These are phyloP conservation scores for Plectropomus leopardus DNA, from an alignment of 2,113 vertebrate species.

Conservation along the genomic window DNA sequence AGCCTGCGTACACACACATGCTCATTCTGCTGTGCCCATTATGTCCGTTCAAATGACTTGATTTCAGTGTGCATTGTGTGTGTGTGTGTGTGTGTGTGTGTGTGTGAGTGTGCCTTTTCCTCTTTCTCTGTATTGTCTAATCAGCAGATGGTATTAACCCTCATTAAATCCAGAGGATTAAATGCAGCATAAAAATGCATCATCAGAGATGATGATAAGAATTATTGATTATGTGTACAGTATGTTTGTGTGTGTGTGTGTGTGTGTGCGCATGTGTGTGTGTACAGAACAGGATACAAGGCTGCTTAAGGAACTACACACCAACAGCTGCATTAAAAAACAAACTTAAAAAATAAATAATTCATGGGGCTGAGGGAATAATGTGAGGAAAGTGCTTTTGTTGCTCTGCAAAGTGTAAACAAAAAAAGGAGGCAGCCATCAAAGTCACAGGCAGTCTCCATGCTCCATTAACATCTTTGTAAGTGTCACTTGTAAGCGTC, in stretches of 20 bases:
- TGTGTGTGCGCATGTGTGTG: background rate
- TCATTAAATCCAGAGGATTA: conserved; percentile 36
- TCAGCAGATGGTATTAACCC: conserved; percentile 51
- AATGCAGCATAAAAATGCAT: conserved; percentile 39
- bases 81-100: conserved; percentile 3
- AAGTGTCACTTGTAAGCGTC: conserved; percentile 40
- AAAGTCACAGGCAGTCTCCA: conserved; percentile 34
- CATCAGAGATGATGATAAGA: conserved; percentile 23
- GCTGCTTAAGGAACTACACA: conserved; percentile 16
- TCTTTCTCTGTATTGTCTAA: conserved; percentile 43
- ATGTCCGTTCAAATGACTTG: conserved; percentile 56
- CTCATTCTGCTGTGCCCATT: conserved; percentile 44
- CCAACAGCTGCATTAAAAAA: conserved; percentile 30
- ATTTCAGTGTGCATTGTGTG: conserved; percentile 6
- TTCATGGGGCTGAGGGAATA: background rate
- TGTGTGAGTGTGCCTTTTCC: background rate
- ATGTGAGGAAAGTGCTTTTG: background rate
- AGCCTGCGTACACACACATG: conserved; percentile 23
- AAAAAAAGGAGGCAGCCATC: conserved; percentile 18
- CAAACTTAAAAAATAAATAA: background rate
- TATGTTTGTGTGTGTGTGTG: background rate
- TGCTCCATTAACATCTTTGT: conserved; percentile 38
- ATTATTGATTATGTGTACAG: conserved; percentile 28
- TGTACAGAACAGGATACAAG: background rate
- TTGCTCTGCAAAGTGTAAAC: background rate